Evolutionary conservation across 2,113 vertebrate species (phyloP), one percentile per base, ranked within the genome.

Genomic region (Ellobius talpinus): DNA sequence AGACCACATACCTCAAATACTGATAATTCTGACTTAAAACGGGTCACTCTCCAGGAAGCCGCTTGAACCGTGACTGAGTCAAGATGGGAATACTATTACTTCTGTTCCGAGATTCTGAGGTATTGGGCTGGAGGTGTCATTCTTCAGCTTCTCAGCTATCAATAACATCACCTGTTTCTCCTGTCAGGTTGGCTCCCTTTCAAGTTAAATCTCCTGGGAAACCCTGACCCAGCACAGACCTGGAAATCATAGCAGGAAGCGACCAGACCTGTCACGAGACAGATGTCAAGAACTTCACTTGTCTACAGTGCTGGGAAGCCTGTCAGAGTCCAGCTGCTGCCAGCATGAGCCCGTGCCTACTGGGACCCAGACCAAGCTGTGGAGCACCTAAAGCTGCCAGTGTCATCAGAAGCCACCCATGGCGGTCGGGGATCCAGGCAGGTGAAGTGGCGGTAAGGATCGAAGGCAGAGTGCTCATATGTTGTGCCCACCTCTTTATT

Each of bases 281-380:
- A 87, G 72, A 33, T 66, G 33, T 74, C 93, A 91, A 86, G 66
- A 84, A 63, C 39, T 50, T 89, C 89, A 87, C 89, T 92, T 79
- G 84, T 92, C 94, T 91, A 58, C 50, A 81, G 90, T 39, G 68
- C 73, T 76, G 58, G 63, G 36, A 70, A 89, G 47, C 23, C 93
- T 94, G 74, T 94, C 91, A 96, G n/a, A 85, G 94, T 94, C 63
- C 45, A 96, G 90, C 89, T 91, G 63, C 29, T 77, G 50, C 84
- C 92, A 96, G 36, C 85, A 23, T 68, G 58, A 88, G 61, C 55
- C 29, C 11, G 5, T 45, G 89, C 84, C 84, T 93, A 73, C 90
- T 4, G 23, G 93, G 90, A 89, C 73, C 21, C 36, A 77, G 89
- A 81, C 73, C 39, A 87, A 61, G 10, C 14, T 72, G 36, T 55